A percentile compares a stretch with the other conserved stretches of the same genome.
phyloP scores from a whole-genome alignment of 2,888 invertebrate species.

The Lasioglossum malachurum region DNA sequence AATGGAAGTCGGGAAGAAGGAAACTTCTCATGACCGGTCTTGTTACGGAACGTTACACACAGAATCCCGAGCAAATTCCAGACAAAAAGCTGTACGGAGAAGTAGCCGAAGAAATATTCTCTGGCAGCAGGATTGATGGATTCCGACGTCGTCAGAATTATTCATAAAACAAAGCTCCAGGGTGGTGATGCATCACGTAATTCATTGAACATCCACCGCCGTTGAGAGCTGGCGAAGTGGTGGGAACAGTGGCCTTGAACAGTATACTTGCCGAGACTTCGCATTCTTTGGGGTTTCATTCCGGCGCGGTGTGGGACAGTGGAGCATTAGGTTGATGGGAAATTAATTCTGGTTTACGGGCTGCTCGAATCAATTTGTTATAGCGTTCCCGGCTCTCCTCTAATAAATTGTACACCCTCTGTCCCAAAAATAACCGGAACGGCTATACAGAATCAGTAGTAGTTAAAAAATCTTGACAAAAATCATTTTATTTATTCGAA shows the following conservation, averaged over 20 bases:
- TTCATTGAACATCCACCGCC: background rate
- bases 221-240: background rate
- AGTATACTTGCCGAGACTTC: background rate
- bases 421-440: too few relatives aligned
- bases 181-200: background rate
- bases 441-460: too few relatives aligned
- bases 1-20: slow-evolving; percentile 54
- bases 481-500: too few relatives aligned
- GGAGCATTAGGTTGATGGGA: background rate
- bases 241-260: background rate
- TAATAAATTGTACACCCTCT: too few relatives aligned
- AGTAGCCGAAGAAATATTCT: slow-evolving; percentile 31
- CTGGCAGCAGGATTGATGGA: slow-evolving; percentile 33
- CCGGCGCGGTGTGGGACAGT: background rate
- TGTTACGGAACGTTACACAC: slow-evolving; percentile 53
- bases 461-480: too few relatives aligned
- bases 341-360: slow-evolving; percentile 1
- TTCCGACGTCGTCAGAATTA: slow-evolving; percentile 32
- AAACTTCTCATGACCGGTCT: slow-evolving; percentile 59
- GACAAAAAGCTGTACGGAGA: slow-evolving; percentile 30
- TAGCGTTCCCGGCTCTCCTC: background rate
- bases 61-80: slow-evolving; percentile 29
- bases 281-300: background rate
- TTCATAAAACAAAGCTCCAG: slow-evolving; percentile 16
- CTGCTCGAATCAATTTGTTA: background rate